Evolutionary conservation across 2,797 vertebrate genomes (phyloP), one percentile per base, ranked within the genome.

Genomic region (Eutrigla gurnardus): DNA sequence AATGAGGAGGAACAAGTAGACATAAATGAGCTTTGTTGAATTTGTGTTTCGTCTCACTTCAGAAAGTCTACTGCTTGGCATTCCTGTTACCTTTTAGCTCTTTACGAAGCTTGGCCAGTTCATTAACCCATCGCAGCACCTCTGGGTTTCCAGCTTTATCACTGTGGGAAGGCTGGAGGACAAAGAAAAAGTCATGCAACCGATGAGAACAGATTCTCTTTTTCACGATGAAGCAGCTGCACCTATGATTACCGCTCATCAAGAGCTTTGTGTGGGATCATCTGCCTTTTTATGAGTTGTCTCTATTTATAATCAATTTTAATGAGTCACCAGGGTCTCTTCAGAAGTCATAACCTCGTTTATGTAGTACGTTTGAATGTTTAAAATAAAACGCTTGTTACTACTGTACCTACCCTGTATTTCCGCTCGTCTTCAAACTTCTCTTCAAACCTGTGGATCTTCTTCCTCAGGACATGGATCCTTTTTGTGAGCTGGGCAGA

Each of bases 141-240:
- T 99, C 98, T 6, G 97, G 95, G 84, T 98, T 99, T 82, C 93
- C 94, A 17, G 94, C 97, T 94, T 99, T 99, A 87, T 99, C 98
- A 0, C 97, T 93, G 88, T 99, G 97, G 52, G 98, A 99, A 32
- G 98, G 98, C 98, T 99, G 83, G 4, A 52, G 0, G 18, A 14
- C 61, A 18, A 64, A 43, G 73, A 66, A 35, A 42, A 10, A 17
- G 5, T 5, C n/a, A 39, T 9, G 2, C 13, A 47, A 43, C 4
- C 54, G 1, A 49, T 55, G 5, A 75, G 35, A 64, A 60, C 14
- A 32, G 47, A 55, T 42, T 65, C 15, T 25, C 55, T 55, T 57
- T 63, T 57, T 63, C 25, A 54, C 40, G 72, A 49, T 36, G 10
- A 73, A 33, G 14, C 7, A 36, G 53, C 42, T 57, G 18, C 36